Evolutionary conservation across 2,797 vertebrate species (phyloP).

Genomic region (Hozukius guyotensis): DNA sequence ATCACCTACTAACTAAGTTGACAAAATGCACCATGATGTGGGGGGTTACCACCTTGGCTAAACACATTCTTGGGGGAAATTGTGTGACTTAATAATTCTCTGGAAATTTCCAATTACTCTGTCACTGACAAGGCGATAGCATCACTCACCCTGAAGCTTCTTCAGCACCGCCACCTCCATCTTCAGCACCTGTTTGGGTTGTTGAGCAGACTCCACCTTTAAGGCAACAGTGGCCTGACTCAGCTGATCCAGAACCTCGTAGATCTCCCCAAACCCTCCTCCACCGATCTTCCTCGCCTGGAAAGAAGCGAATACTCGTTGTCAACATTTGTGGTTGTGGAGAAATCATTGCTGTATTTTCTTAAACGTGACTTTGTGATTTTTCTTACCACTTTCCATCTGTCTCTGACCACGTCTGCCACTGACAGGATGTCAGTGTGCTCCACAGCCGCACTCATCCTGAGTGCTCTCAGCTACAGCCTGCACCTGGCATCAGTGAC

Average conservation of each 20-base stretch:
- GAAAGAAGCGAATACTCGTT: not conserved
- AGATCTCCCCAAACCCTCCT: slow-evolving; percentile 98
- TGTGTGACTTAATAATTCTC: not conserved
- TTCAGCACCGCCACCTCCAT: slow-evolving; percentile 99
- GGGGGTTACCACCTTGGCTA: too few relatives aligned
- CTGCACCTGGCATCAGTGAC: slow-evolving; percentile 81
- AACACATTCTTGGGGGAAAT: fast-evolving
- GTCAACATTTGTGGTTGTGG: not conserved
- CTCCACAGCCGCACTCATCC: slow-evolving; percentile 96
- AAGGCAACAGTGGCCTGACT: slow-evolving; percentile 94
- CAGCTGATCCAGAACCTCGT: slow-evolving; percentile 95
- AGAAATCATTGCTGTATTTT: not conserved
- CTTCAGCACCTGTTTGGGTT: slow-evolving; percentile 98
- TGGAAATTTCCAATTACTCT: not conserved
- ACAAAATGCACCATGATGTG: not conserved
- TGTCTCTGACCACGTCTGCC: slow-evolving; percentile 94
- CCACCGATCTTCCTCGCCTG: slow-evolving; percentile 97
- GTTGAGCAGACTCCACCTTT: slow-evolving; percentile 98
- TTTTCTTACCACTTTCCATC: slow-evolving; percentile 96
- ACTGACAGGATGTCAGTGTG: slow-evolving; percentile 98
- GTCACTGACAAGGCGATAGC: not conserved
- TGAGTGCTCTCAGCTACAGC: slow-evolving; percentile 75
- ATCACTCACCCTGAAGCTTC: slow-evolving; percentile 93
- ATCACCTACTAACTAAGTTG: not conserved
- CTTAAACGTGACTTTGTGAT: not conserved